phyloP scores from a whole-genome alignment of 2,113 vertebrate genomes.

The Himantopus leucocephalus region DNA sequence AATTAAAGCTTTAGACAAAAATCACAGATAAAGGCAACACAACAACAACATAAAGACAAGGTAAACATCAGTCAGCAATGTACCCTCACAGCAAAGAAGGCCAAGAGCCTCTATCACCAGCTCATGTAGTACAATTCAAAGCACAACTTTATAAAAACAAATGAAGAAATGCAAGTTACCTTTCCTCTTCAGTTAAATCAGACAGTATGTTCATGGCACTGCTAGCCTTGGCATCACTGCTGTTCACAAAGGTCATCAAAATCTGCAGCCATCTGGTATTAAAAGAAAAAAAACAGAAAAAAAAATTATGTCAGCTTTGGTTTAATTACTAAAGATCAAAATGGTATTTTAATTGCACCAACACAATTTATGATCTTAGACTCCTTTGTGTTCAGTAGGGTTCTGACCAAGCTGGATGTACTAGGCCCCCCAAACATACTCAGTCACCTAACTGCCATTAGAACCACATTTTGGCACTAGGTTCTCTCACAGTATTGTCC shows the following conservation, averaged over 20 bases:
- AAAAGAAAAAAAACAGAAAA: background rate
- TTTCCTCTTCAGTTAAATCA: conserved; percentile 77
- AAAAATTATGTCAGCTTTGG: background rate
- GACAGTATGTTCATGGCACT: conserved; percentile 76
- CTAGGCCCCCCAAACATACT: background rate
- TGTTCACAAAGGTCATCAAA: conserved; percentile 74
- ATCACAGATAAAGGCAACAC: background rate
- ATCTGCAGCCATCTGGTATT: conserved; percentile 80
- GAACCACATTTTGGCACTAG: background rate
- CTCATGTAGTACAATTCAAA: background rate
- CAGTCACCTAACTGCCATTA: background rate
- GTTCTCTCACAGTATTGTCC: background rate
- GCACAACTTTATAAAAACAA: background rate
- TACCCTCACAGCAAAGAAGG: background rate
- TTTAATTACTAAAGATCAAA: background rate
- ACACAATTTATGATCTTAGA: background rate
- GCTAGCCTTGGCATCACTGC: conserved; percentile 57
- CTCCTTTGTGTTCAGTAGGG: background rate
- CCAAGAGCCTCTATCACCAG: background rate
- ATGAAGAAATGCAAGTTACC: conserved; percentile 69
- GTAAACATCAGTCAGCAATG: background rate
- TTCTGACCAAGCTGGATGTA: background rate
- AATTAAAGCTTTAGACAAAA: background rate
- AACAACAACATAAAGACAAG: background rate
- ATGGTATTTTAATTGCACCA: background rate